These are phyloP conservation scores for Liopterus haemorrhoidalis DNA, from an alignment of 2,888 invertebrate species.

Conservation along the genomic window DNA sequence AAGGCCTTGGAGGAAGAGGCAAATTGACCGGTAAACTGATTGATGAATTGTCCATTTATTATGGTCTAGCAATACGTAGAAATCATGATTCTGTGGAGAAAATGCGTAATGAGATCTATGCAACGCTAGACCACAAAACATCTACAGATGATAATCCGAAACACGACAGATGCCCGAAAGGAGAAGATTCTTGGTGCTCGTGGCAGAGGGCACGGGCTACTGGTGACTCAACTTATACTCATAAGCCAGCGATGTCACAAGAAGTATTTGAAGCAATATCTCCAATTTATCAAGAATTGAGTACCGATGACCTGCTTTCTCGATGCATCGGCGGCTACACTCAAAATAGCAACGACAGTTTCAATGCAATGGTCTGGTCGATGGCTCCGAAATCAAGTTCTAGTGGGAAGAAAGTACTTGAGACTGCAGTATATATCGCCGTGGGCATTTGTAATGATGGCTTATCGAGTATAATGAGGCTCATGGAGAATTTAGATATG, in stretches of 20 bases:
- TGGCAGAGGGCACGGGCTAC: conserved; percentile 6
- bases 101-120: conserved; percentile 16
- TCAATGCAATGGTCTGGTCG: conserved; percentile 22
- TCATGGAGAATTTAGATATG: too few species aligned
- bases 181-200: conserved; percentile 13
- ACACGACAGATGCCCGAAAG: conserved; percentile 3
- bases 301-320: conserved; percentile 19
- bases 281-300: conserved; percentile 26
- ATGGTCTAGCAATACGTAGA: conserved; percentile 1
- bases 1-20: conserved; percentile 16
- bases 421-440: conserved; percentile 21
- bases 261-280: conserved; percentile 28
- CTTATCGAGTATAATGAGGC: too few species aligned
- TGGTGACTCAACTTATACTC: too few species aligned
- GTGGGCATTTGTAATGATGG: too few species aligned
- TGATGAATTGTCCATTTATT: conserved; percentile 13
- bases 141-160: conserved; percentile 13
- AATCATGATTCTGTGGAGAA: conserved; percentile 8
- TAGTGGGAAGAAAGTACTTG: conserved; percentile 20
- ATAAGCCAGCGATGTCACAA: too few species aligned
- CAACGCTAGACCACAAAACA: conserved; percentile 15
- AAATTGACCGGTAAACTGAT: conserved; percentile 16
- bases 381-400: conserved; percentile 24
- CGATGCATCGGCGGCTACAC: conserved; percentile 27
- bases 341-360: conserved; percentile 25